These are phyloP conservation scores for Temnothorax nylanderi DNA, from an alignment of 1,140 invertebrate species.

Conservation along the genomic window DNA sequence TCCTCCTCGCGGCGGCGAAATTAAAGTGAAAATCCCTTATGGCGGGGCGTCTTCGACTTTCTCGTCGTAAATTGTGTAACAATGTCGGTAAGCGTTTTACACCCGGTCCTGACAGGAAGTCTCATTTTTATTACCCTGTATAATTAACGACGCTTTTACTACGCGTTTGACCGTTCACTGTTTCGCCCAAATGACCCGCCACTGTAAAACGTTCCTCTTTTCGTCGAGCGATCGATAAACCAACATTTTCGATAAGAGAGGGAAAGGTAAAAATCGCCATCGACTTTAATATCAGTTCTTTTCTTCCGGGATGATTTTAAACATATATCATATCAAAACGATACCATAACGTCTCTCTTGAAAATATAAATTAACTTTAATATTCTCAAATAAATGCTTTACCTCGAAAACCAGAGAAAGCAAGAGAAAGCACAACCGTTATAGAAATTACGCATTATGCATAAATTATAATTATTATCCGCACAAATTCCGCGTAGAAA, in stretches of 20 bases:
- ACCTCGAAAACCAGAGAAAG: conserved; percentile 29
- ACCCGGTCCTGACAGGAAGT: conserved; percentile 15
- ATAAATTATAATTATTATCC: conserved; percentile 44
- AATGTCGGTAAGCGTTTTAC: background rate
- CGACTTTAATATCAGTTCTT: background rate
- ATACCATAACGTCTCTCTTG: background rate
- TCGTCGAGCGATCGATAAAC: background rate
- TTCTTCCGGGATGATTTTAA: conserved; percentile 10
- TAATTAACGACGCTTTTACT: conserved; percentile 30
- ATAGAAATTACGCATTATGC: conserved; percentile 26
- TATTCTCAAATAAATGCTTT: conserved; percentile 29
- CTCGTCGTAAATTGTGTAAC: conserved; percentile 55
- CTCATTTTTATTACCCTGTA: conserved; percentile 37
- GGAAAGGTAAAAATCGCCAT: background rate
- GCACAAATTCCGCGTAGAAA: background rate
- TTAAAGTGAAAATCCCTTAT: conserved; percentile 53
- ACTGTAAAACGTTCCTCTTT: background rate
- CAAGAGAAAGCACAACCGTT: conserved; percentile 24
- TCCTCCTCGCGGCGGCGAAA: conserved; percentile 5
- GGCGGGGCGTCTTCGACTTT: conserved; percentile 35
- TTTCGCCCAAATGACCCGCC: background rate
- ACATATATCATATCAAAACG: background rate
- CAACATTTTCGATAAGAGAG: background rate
- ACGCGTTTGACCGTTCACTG: background rate
- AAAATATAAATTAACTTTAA: conserved; percentile 28